These are phyloP conservation scores for Leucozona laternaria DNA, from an alignment of 2,888 invertebrate genomes.

Conservation along the genomic window DNA sequence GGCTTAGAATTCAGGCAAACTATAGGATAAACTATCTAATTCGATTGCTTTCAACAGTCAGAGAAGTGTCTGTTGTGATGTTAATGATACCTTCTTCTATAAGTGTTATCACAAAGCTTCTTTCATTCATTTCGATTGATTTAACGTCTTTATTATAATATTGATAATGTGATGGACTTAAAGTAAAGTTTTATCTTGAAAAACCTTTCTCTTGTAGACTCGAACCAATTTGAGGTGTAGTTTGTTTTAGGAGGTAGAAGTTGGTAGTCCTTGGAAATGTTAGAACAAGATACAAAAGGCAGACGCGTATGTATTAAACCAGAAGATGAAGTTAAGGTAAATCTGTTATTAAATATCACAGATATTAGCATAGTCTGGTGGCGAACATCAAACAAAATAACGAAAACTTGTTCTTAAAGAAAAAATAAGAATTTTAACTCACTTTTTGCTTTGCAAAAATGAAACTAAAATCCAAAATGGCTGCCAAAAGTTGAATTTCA, in stretches of 20 bases:
- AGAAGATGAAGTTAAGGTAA: no score
- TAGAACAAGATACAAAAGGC: background rate
- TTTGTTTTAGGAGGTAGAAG: background rate
- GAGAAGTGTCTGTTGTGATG: background rate
- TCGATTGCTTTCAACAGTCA: background rate
- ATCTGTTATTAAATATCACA: no score
- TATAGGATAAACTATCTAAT: slow-evolving; percentile 9
- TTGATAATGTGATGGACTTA: slow-evolving; percentile 8
- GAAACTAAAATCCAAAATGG: no score
- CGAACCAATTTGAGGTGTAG: background rate
- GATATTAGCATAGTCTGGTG: no score
- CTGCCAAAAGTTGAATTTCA: no score
- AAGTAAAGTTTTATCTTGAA: slow-evolving; percentile 4
- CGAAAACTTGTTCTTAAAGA: no score
- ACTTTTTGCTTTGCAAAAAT: no score
- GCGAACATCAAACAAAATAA: no score
- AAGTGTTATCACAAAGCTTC: background rate
- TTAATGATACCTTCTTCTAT: slow-evolving; percentile 12
- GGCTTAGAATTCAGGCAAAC: slow-evolving; percentile 1
- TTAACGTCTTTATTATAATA: slow-evolving; percentile 7
- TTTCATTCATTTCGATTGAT: slow-evolving; percentile 6
- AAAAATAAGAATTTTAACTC: no score
- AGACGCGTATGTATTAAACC: no score
- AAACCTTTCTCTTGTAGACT: background rate
- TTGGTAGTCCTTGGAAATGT: background rate